Evolutionary conservation across 2,888 invertebrate genomes (phyloP), one percentile per base, ranked within the genome.

Genomic region (Idaea biselata): DNA sequence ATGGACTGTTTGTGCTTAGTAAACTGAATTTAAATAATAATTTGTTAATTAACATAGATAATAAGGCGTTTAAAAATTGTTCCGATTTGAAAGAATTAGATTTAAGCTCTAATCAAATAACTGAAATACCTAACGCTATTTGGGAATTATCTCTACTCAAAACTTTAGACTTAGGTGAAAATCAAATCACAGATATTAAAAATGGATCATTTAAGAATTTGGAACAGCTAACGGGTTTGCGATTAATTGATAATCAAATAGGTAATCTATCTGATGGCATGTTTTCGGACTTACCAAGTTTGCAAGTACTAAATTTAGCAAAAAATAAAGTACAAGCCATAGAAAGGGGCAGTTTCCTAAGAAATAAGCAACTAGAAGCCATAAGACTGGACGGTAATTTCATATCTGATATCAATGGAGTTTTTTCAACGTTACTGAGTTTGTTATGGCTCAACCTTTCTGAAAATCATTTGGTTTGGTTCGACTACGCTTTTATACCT

Each of bases 401-500:
- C 79, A 91, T 98, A 73, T 95, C 96, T 16, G 97, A 98, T 84
- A 96, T 98, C 71, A 97, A 98, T 85, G 97, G 97, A 18, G 96
- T 97, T 65, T 97, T 98, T 84, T 95, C 97, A 16, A 95, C 97
- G 33, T 91, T 98, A 64, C 94, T 96, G 32, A 96, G 96, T 73
- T 93, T 98, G 63, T 89, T 97, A 75, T 96, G 97, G 96, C 91
- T 98, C 60, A 98, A 98, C 91, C 93, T 98, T 58, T 97, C 97
- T 8, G 97, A 97, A 86, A 98, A 98, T 89, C 97, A 97, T 87
- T 93, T 98, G 77, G 96, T 97, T 58, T 97, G 97, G 97, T 98
- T 98, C 87, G 98, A 98, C 86, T 98, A 97, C 78, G 97, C 97
- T 25, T 97, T 98, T 80, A 95, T 98, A 73, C 97, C 98, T 0